Conservation (phyloP, 2,888 invertebrate species). For the Caenorhabditis panamensis region DNA sequence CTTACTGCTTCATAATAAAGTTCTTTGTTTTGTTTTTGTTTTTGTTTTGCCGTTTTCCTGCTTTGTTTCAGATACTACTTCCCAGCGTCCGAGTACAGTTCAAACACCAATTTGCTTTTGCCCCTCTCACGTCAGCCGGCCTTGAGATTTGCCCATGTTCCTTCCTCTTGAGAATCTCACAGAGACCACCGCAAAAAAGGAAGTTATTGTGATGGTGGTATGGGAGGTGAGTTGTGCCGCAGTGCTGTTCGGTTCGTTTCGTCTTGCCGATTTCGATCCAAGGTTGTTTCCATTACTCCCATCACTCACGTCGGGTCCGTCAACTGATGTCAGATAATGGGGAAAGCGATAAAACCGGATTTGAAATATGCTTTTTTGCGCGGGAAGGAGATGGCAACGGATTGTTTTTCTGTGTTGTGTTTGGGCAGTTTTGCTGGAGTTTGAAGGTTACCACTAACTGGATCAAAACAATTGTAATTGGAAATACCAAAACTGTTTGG, state of each 20-base stretch:
- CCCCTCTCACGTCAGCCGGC: not conserved
- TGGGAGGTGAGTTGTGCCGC: not conserved
- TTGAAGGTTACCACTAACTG: conserved; percentile 22
- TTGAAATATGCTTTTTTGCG: conserved; percentile 13
- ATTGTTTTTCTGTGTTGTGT: conserved; percentile 3
- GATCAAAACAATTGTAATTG: not conserved
- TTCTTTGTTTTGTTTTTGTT: conserved; percentile 4
- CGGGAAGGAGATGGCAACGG: not conserved
- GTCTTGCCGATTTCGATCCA: conserved; percentile 33
- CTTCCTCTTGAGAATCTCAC: conserved; percentile 26
- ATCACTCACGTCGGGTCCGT: conserved; percentile 22
- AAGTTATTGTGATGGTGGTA: conserved; percentile 14
- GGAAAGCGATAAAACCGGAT: conserved; percentile 41
- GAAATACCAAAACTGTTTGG: not conserved
- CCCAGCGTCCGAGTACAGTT: not conserved
- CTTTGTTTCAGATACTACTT: too few species aligned
- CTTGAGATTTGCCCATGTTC: conserved; percentile 26
- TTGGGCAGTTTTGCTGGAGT: conserved; percentile 22
- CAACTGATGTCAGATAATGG: conserved; percentile 35
- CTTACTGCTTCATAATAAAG: conserved; percentile 48
- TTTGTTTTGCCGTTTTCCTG: not conserved
- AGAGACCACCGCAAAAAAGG: conserved; percentile 34
- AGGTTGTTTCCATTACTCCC: conserved; percentile 43
- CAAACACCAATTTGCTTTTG: conserved; percentile 31
- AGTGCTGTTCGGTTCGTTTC: not conserved